These are phyloP conservation scores for Charanyca ferruginea DNA, from an alignment of 2,888 invertebrate species.

Conservation along the genomic window DNA sequence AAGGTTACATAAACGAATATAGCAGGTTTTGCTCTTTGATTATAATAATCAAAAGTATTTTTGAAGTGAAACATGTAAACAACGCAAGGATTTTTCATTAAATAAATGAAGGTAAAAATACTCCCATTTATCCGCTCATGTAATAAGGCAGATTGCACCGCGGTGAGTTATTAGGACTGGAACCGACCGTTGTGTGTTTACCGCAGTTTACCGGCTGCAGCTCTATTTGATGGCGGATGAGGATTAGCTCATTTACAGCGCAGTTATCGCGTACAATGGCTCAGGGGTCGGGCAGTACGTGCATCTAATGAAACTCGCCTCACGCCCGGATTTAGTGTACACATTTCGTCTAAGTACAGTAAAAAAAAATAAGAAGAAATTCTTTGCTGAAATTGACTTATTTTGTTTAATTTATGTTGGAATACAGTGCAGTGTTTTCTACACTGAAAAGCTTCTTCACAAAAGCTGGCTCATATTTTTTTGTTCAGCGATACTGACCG, in stretches of 20 bases:
- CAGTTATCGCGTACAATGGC: conserved; percentile 46
- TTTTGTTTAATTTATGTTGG: conserved; percentile 34
- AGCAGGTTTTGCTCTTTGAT: not conserved
- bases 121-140: conserved; percentile 26
- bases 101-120: conserved; percentile 32
- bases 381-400: conserved; percentile 8
- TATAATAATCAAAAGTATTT: no score
- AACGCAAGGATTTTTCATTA: conserved; percentile 25
- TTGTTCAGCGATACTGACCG: conserved; percentile 15
- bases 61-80: conserved; percentile 17
- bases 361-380: conserved; percentile 10
- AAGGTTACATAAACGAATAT: not conserved
- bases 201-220: conserved; percentile 45
- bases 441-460: conserved; percentile 48
- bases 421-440: conserved; percentile 34
- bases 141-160: conserved; percentile 53
- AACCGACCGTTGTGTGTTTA: conserved; percentile 49
- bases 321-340: conserved; percentile 23
- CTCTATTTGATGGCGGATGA: conserved; percentile 44
- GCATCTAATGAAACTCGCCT: conserved; percentile 55
- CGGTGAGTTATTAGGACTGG: conserved; percentile 54
- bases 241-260: conserved; percentile 50
- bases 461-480: conserved; percentile 49
- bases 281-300: conserved; percentile 21
- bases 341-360: conserved; percentile 1